Percentiles rank a stretch among this genome's conserved stretches.
Evolutionary conservation across 2,113 vertebrate genomes (phyloP).

Genomic region (Ibidorhyncha struthersii): DNA sequence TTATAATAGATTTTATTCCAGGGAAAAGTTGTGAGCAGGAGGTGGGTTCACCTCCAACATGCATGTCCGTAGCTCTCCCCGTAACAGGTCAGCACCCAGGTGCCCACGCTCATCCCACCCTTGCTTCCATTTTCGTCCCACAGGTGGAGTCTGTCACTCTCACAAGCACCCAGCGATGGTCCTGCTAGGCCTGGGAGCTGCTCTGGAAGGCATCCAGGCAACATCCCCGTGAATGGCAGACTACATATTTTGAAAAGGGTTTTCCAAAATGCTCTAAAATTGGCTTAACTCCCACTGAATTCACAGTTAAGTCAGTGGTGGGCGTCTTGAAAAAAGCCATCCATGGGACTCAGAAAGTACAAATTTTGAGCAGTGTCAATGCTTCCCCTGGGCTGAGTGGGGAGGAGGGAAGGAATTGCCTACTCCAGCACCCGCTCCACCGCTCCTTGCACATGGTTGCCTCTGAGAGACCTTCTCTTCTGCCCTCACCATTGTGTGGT

Average conservation of each 20-base stretch:
- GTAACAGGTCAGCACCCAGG: rapidly evolving
- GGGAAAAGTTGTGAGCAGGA: neutral
- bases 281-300: constrained; percentile 33
- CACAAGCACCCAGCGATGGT: rapidly evolving
- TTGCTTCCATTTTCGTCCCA: neutral
- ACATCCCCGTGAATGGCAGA: neutral
- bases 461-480: neutral
- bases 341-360: neutral
- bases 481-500: neutral
- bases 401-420: neutral
- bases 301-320: constrained; percentile 8
- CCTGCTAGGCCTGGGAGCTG: neutral
- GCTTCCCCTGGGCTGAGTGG: neutral
- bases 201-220: constrained; percentile 1
- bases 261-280: neutral
- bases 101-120: neutral
- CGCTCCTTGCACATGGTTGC: rapidly evolving
- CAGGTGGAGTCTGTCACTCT: neutral
- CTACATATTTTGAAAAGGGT: constrained; percentile 2
- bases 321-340: neutral
- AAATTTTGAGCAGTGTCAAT: neutral
- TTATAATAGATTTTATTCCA: neutral
- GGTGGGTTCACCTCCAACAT: neutral
- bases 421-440: neutral
- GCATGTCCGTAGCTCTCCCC: rapidly evolving